Percentiles rank a stretch among this genome's conserved stretches.
Conservation (phyloP, 2,888 invertebrate species). For the Sarcophaga rosellei region DNA sequence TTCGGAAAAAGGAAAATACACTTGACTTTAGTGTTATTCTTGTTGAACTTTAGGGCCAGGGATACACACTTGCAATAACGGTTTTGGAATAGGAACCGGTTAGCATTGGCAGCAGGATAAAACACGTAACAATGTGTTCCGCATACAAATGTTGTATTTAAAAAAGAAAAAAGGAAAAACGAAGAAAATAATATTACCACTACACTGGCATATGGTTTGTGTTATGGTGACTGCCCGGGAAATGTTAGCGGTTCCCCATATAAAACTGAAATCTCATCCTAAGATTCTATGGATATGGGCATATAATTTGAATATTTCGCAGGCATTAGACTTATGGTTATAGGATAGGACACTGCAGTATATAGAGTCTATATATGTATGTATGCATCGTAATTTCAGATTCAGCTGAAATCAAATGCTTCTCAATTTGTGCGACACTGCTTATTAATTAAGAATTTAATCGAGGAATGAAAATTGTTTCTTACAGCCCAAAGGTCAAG, state of each 20-base stretch:
- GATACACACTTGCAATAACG: conserved; percentile 16
- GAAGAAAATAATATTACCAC: conserved; percentile 16
- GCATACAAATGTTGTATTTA: conserved; percentile 54
- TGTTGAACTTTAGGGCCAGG: conserved; percentile 39
- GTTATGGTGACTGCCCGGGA: neutral
- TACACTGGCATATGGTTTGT: neutral
- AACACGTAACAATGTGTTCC: conserved; percentile 56
- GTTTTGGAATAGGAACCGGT: neutral
- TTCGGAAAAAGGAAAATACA: conserved; percentile 23
- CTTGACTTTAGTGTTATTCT: conserved; percentile 43
- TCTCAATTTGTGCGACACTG: no score
- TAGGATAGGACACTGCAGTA: no score
- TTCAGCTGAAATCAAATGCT: no score
- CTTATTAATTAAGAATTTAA: no score
- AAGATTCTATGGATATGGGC: no score
- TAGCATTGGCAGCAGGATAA: neutral
- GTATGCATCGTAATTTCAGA: no score
- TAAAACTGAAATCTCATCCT: neutral
- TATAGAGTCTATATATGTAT: no score
- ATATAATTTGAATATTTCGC: no score
- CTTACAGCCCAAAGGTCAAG: no score
- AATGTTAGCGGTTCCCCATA: conserved; percentile 27
- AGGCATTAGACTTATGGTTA: no score
- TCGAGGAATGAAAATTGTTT: no score
- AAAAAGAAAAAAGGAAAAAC: neutral